Evolutionary conservation across 2,888 invertebrate genomes (phyloP), one percentile per base, ranked within the genome.

Genomic region (Platerodrilus igneus): DNA sequence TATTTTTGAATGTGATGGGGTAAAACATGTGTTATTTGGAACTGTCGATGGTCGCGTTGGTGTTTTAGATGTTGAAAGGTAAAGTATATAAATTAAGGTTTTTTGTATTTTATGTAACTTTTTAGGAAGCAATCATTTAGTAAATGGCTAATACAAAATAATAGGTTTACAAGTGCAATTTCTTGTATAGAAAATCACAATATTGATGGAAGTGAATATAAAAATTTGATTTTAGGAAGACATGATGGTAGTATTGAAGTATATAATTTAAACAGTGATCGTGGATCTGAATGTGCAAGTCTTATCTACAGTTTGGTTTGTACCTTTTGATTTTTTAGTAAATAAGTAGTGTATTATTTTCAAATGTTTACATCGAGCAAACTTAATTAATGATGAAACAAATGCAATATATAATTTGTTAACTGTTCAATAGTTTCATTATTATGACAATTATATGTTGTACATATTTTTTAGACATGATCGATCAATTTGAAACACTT

Each of bases 41-140:
- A 80, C 92, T 23, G 82, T 86, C 50, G 93, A 95, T 70, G 96
- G 96, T 6, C 78, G 81, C 20, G 75, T 96, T 33, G 90, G 94
- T 51, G 76, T 93, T 7, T 82, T 87, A 51, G 77, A 66, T 50
- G 69, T 73, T 22, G 73, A 75, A 57, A 71, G 70, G 78, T 77
- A 64, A 10, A 6, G 4, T 10, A 26, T 27, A 33, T 6, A 37
- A 9, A 28, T 6, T 28, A 28, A 22, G 13, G 10, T 11, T n/a
- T n/a, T 26, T 9, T 18, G 9, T 30, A 9, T 16, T 14, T 33
- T 37, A 39, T 16, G 6, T 11, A 31, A 2, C 21, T 3, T 56
- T 53, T 38, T 41, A 68, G 70, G 42, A 50, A 56, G 7, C 66
- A 67, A 41, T 63, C 67, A 4, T 66, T 67, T 48, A 58, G 65